phyloP scores from a whole-genome alignment of 1,140 invertebrate species.

The roundworm (Caenorhabditis elegans) region WBcel235 BX284603.4:5871001-5871500 shows the following conservation, averaged over 20 bases:
- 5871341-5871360: neutral
- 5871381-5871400: neutral
- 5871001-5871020: neutral
- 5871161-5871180: neutral
- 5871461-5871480: neutral
- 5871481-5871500: neutral
- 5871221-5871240: neutral
- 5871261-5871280: neutral
- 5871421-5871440: neutral
- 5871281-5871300: no score
- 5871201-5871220: neutral
- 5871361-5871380: neutral
- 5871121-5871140: neutral
- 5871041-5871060: neutral
- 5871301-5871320: neutral
- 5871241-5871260: neutral
- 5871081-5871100: neutral
- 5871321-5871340: neutral
- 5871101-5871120: neutral
- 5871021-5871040: neutral
- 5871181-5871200: neutral
- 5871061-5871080: neutral
- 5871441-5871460: neutral
- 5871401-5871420: neutral
- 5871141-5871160: neutral